Percentiles rank a stretch among this genome's conserved stretches.
phyloP scores from a whole-genome alignment of 2,797 vertebrate genomes.

The Adrianichthys oophorus region DNA sequence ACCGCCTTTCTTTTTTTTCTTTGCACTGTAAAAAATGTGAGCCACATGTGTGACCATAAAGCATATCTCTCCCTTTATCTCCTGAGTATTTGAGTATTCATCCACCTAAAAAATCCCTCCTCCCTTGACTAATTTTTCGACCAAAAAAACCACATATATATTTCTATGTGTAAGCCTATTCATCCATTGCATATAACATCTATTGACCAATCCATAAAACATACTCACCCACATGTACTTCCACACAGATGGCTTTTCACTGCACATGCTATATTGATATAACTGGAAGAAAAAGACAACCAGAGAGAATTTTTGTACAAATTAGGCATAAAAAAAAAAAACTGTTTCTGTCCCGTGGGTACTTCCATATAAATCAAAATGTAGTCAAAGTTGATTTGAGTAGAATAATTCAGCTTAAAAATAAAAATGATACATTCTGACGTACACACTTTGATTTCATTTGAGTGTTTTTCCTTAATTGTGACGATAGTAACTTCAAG shows the following conservation, averaged over 20 bases:
- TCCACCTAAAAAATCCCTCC: background rate
- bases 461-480: too few relatives aligned
- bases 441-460: too few relatives aligned
- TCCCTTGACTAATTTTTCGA: background rate
- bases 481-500: too few relatives aligned
- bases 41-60: background rate
- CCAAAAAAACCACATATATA: background rate
- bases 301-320: slow-evolving; percentile 37
- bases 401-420: too few relatives aligned
- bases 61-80: background rate
- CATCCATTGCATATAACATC: slow-evolving; percentile 5
- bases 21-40: background rate
- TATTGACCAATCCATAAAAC: slow-evolving; percentile 3
- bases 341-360: slow-evolving; percentile 42
- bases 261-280: slow-evolving; percentile 25
- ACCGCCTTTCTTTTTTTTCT: too few relatives aligned
- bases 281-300: slow-evolving; percentile 38
- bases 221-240: background rate
- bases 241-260: slow-evolving; percentile 1
- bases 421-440: too few relatives aligned
- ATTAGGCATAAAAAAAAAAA: slow-evolving; percentile 61
- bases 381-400: too few relatives aligned
- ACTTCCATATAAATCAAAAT: too few relatives aligned
- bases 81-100: background rate
- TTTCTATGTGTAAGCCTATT: background rate